Conservation (phyloP, 2,797 vertebrate genomes). For the Catostomus latipinnis region DNA sequence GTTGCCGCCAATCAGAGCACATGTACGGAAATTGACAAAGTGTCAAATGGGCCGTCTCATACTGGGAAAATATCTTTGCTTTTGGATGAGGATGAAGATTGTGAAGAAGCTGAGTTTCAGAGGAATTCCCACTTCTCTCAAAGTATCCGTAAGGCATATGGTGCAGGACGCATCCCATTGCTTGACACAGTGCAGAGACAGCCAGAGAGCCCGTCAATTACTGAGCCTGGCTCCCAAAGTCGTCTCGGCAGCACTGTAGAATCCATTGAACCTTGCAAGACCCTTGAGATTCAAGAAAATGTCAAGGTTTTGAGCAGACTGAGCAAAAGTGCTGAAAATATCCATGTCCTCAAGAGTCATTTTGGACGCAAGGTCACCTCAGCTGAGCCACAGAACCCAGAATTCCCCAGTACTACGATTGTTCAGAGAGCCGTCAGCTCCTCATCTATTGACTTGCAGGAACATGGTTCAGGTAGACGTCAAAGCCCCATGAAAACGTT, state of each 20-base stretch:
- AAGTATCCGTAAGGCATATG: constrained; percentile 91
- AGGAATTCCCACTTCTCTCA: constrained; percentile 88
- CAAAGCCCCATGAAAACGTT: constrained; percentile 83
- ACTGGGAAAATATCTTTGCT: neutral
- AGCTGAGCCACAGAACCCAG: constrained; percentile 67
- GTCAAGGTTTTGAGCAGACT: constrained; percentile 78
- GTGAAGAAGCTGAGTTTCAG: constrained; percentile 78
- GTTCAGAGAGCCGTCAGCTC: constrained; percentile 79
- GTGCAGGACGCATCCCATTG: constrained; percentile 87
- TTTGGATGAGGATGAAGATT: constrained; percentile 80
- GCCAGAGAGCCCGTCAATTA: constrained; percentile 32
- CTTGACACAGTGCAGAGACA: constrained; percentile 72
- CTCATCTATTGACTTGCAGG: constrained; percentile 74
- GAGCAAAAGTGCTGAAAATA: constrained; percentile 91
- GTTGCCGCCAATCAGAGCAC: constrained; percentile 50
- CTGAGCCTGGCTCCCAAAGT: neutral
- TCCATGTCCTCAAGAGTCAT: constrained; percentile 83
- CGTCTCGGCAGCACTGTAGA: constrained; percentile 51
- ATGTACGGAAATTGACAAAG: constrained; percentile 48
- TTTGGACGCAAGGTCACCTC: constrained; percentile 85
- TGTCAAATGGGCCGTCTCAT: constrained; percentile 60
- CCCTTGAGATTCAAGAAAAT: constrained; percentile 68
- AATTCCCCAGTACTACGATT: constrained; percentile 58
- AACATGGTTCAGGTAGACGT: constrained; percentile 67
- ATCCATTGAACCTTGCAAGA: constrained; percentile 17